phyloP scores from a whole-genome alignment of 2,113 vertebrate genomes.

The Pangasianodon gigas region DNA sequence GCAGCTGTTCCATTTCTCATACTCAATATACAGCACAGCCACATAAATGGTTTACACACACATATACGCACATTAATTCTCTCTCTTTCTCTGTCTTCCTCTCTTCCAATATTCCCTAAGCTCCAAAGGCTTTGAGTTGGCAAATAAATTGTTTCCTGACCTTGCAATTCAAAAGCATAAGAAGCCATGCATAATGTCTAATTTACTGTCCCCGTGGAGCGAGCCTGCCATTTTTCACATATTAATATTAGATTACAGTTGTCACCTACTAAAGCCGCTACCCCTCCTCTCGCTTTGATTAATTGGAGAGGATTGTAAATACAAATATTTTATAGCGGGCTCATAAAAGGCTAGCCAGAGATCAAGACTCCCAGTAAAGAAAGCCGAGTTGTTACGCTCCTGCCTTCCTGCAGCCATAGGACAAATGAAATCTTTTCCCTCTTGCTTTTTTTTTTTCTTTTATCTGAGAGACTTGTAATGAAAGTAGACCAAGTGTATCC shows the following conservation, averaged over 20 bases:
- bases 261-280: constrained; percentile 75
- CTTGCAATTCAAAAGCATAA: constrained; percentile 69
- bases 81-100: constrained; percentile 35
- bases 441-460: constrained; percentile 54
- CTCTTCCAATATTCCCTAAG: constrained; percentile 50
- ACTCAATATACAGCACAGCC: constrained; percentile 39
- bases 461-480: constrained; percentile 42
- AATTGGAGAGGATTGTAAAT: constrained; percentile 79
- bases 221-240: constrained; percentile 89
- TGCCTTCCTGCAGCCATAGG: constrained; percentile 53
- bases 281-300: constrained; percentile 77
- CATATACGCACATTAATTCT: constrained; percentile 44
- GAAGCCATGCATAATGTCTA: constrained; percentile 94
- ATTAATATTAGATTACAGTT: constrained; percentile 92
- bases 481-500: constrained; percentile 50
- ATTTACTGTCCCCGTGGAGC: constrained; percentile 91
- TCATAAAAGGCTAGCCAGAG: constrained; percentile 67
- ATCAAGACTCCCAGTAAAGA: constrained; percentile 58
- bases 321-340: constrained; percentile 80
- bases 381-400: constrained; percentile 40
- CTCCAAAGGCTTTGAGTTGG: constrained; percentile 51
- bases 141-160: constrained; percentile 65
- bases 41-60: constrained; percentile 36
- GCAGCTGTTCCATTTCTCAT: constrained; percentile 25
- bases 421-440: constrained; percentile 53